These are phyloP conservation scores for Megaustenia siamemsis DNA, from an alignment of 2,888 invertebrate genomes.

Conservation along the genomic window DNA sequence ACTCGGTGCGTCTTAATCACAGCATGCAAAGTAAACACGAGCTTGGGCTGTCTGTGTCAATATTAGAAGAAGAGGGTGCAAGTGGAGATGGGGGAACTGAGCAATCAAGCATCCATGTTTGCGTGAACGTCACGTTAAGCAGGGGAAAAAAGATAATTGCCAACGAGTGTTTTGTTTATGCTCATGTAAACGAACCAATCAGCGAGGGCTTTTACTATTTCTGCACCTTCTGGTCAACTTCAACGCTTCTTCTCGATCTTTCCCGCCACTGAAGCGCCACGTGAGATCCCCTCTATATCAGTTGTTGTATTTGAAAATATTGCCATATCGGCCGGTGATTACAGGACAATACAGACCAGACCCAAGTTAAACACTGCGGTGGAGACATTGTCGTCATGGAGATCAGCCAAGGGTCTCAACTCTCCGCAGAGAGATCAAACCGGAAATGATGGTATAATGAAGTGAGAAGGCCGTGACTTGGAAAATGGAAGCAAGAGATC, in stretches of 20 bases:
- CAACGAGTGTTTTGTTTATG: slow-evolving; percentile 50
- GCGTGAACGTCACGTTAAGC: not conserved
- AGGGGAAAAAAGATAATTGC: slow-evolving; percentile 14
- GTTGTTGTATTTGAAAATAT: slow-evolving; percentile 47
- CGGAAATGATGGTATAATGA: slow-evolving; percentile 51
- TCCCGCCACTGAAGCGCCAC: slow-evolving; percentile 2
- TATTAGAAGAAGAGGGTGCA: not conserved
- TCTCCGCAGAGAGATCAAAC: slow-evolving; percentile 16
- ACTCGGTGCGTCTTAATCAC: slow-evolving; percentile 20
- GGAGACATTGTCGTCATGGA: slow-evolving; percentile 44
- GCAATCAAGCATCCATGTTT: slow-evolving; percentile 43
- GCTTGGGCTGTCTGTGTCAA: slow-evolving; percentile 24
- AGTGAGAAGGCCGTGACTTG: slow-evolving; percentile 41
- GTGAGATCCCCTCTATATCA: slow-evolving; percentile 26
- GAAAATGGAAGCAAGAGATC: slow-evolving; percentile 48
- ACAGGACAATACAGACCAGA: slow-evolving; percentile 41
- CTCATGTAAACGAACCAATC: slow-evolving; percentile 48
- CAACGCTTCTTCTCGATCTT: slow-evolving; percentile 13
- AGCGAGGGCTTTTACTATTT: slow-evolving; percentile 33
- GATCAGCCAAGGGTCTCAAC: slow-evolving; percentile 41
- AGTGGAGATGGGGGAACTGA: not conserved
- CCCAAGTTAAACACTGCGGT: slow-evolving; percentile 31
- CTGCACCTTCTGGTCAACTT: slow-evolving; percentile 36
- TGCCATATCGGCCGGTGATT: slow-evolving; percentile 50
- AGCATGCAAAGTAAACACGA: slow-evolving; percentile 34